Evolutionary conservation across 2,797 vertebrate species (phyloP).

Genomic region (Esox masquinongy): DNA sequence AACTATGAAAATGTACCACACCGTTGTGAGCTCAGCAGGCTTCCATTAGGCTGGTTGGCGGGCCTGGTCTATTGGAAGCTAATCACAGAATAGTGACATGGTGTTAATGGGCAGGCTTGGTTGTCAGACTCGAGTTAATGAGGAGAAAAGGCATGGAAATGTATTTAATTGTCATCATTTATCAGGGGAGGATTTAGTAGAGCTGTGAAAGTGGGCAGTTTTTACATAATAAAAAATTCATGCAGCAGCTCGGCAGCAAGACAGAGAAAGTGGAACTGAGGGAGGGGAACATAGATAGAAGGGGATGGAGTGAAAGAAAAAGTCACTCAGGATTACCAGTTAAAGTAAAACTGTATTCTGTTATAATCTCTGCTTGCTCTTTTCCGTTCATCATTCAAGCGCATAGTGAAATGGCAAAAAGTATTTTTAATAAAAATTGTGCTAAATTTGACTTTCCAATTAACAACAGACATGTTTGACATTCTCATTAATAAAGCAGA

Average conservation of each 20-base stretch:
- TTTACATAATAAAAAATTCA: constrained; percentile 15
- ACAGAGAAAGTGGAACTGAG: neutral
- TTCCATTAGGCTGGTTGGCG: constrained; percentile 20
- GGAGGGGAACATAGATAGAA: neutral
- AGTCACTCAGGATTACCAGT: neutral
- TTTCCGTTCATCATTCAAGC: neutral
- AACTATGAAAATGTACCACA: constrained; percentile 40
- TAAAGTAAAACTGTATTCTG: neutral
- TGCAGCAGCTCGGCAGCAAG: neutral
- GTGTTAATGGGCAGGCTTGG: constrained; percentile 33
- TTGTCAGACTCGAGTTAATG: constrained; percentile 31
- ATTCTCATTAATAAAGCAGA: constrained; percentile 6
- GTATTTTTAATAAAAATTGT: constrained; percentile 21
- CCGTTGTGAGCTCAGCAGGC: constrained; percentile 7
- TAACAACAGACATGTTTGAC: constrained; percentile 9
- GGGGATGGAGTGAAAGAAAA: neutral
- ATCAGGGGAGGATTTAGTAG: constrained; percentile 24
- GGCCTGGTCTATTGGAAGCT: constrained; percentile 39
- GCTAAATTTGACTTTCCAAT: neutral
- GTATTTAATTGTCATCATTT: constrained; percentile 44
- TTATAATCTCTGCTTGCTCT: neutral
- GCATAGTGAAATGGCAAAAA: neutral
- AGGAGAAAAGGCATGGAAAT: constrained; percentile 36
- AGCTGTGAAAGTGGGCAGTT: neutral
- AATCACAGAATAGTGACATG: constrained; percentile 42